Conservation (phyloP, 2,113 vertebrate species). For the Myocastor coypus region DNA sequence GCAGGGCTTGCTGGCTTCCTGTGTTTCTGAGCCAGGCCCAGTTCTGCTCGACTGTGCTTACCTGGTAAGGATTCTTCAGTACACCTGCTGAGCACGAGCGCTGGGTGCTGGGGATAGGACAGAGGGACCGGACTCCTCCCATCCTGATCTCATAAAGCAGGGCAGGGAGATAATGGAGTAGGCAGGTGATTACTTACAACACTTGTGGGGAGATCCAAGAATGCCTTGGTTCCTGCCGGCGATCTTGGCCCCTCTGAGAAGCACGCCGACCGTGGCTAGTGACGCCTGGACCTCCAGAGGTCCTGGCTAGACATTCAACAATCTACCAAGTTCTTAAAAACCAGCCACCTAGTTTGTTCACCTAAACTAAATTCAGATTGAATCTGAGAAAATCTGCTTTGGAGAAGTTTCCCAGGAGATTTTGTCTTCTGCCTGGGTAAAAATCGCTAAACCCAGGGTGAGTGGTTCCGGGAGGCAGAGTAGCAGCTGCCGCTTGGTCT, state of each 20-base stretch:
- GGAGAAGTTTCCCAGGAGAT: background rate
- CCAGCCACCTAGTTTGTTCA: background rate
- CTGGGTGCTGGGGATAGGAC: background rate
- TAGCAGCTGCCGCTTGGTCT: background rate
- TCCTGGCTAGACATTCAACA: background rate
- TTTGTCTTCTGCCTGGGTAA: background rate
- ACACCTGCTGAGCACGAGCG: background rate
- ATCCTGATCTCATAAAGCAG: constrained; percentile 34
- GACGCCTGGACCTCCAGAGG: background rate
- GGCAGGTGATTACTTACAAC: constrained; percentile 7
- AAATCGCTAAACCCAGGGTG: background rate
- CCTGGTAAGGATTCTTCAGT: constrained; percentile 7
- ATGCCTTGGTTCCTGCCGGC: background rate
- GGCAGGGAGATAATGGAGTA: background rate
- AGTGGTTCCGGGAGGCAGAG: background rate
- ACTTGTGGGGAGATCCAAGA: background rate
- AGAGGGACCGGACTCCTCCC: background rate
- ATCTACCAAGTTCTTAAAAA: background rate
- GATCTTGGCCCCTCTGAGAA: constrained; percentile 19
- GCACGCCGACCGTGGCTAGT: background rate
- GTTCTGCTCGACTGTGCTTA: background rate
- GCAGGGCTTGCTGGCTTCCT: background rate
- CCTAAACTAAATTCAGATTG: background rate
- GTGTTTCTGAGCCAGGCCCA: background rate
- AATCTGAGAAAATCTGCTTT: background rate